These are phyloP conservation scores for Netta rufina DNA, from an alignment of 2,797 vertebrate species.

Conservation along the genomic window DNA sequence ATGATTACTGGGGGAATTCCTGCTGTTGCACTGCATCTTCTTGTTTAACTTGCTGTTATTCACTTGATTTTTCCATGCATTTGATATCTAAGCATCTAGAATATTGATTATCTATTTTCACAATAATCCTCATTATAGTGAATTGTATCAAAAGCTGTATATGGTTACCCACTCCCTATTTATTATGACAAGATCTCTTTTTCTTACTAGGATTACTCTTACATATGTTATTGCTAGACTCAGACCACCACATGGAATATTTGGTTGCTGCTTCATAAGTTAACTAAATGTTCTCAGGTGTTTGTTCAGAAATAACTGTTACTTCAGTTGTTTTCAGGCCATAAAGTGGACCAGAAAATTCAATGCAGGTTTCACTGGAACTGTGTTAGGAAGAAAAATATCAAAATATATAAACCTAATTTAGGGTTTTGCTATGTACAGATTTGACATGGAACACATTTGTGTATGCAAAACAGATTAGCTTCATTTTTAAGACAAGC, in stretches of 20 bases:
- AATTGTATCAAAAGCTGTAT: not conserved
- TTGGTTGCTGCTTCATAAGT: not conserved
- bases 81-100: not conserved
- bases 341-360: not conserved
- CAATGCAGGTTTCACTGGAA: not conserved
- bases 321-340: rapidly evolving
- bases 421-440: not conserved
- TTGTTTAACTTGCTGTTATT: not conserved
- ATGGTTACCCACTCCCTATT: not conserved
- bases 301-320: not conserved
- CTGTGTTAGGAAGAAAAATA: not conserved
- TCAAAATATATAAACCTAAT: not conserved
- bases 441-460: not conserved
- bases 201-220: not conserved
- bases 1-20: not conserved
- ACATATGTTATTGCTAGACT: not conserved
- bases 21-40: not conserved
- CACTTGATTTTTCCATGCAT: not conserved
- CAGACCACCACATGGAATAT: not conserved
- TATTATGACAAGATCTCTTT: not conserved
- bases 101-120: not conserved
- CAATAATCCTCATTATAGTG: not conserved
- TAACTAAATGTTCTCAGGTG: not conserved
- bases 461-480: not conserved
- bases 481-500: not conserved